A percentile compares a stretch with the other conserved stretches of the same genome.
Evolutionary conservation across 2,113 vertebrate species (phyloP).

Genomic region (Otolemur garnettii): DNA sequence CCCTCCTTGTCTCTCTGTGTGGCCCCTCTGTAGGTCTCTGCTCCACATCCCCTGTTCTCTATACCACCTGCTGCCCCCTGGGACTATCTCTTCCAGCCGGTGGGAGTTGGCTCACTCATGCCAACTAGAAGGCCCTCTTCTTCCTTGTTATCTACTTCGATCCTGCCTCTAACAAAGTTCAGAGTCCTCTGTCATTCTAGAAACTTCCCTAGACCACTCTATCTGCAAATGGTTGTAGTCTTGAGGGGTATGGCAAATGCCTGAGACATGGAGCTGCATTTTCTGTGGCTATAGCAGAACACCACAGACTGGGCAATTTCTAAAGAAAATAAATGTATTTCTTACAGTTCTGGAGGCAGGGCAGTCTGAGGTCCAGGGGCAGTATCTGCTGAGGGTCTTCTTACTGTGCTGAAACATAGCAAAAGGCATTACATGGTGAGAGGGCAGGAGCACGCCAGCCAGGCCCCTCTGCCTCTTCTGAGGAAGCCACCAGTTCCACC

Average conservation of each 20-base stretch:
- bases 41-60: not conserved
- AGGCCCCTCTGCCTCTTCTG: not conserved
- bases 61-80: not conserved
- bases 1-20: not conserved
- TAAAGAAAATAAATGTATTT: not conserved
- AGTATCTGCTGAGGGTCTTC: not conserved
- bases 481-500: not conserved
- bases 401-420: not conserved
- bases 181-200: not conserved
- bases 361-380: not conserved
- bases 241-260: not conserved
- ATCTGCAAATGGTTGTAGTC: not conserved
- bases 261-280: not conserved
- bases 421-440: not conserved
- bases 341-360: not conserved
- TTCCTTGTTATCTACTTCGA: not conserved
- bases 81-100: not conserved
- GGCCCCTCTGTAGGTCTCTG: not conserved
- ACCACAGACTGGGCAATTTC: not conserved
- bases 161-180: not conserved
- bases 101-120: not conserved
- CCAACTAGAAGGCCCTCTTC: not conserved
- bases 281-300: not conserved
- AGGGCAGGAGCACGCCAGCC: not conserved
- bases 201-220: not conserved